Conservation (phyloP, 2,888 invertebrate species). For the Rhingia campestris region DNA sequence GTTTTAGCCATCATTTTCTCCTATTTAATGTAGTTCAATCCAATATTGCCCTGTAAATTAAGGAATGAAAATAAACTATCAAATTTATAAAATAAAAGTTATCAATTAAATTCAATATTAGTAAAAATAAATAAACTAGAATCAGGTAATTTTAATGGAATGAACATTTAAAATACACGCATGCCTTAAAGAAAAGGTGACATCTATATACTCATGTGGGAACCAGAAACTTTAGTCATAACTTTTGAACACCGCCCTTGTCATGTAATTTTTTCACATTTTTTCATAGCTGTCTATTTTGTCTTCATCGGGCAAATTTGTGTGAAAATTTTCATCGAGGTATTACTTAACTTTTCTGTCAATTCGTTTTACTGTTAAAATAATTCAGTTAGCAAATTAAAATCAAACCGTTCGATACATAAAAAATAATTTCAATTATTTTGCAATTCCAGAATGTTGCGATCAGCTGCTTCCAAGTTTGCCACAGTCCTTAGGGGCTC, state of each 20-base stretch:
- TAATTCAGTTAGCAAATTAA: background rate
- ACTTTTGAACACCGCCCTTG: slow-evolving; percentile 28
- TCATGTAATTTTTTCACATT: slow-evolving; percentile 47
- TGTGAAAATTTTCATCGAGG: slow-evolving; percentile 57
- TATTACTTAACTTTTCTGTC: slow-evolving; percentile 79
- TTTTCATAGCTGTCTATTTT: slow-evolving; percentile 47
- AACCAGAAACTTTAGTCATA: background rate
- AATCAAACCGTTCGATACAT: background rate
- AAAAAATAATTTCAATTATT: slow-evolving; percentile 2
- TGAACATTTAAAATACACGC: too few relatives aligned
- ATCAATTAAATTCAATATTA: too few relatives aligned
- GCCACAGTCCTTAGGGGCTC: slow-evolving; percentile 81
- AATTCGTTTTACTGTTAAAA: slow-evolving; percentile 4
- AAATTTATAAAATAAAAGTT: too few relatives aligned
- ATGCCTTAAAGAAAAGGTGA: too few relatives aligned
- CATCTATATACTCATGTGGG: too few relatives aligned
- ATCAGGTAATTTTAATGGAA: too few relatives aligned
- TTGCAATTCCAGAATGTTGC: slow-evolving; percentile 83
- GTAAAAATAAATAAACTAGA: too few relatives aligned
- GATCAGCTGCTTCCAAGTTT: slow-evolving; percentile 83
- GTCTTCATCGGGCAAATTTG: slow-evolving; percentile 35
- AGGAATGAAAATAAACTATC: too few relatives aligned
- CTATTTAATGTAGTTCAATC: too few relatives aligned
- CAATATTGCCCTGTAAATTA: too few relatives aligned
- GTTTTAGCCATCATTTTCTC: too few relatives aligned